Percentiles rank a stretch among this genome's conserved stretches.
Conservation (phyloP, 2,888 invertebrate genomes). For the Agriopis marginaria region DNA sequence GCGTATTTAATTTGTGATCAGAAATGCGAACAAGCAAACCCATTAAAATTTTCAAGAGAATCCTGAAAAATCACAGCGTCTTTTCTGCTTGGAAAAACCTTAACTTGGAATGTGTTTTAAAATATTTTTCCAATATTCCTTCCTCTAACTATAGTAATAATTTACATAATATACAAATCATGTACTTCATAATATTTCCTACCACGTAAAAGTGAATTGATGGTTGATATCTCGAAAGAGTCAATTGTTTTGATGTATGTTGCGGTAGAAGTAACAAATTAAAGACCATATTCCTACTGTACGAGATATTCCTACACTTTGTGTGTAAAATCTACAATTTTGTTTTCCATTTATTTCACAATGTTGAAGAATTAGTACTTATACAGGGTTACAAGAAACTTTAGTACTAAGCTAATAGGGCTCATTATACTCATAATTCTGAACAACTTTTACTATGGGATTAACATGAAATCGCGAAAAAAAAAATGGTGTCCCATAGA, state of each 20-base stretch:
- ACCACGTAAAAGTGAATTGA: constrained; percentile 43
- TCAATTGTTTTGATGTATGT: constrained; percentile 39
- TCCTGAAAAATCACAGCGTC: neutral
- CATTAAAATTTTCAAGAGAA: neutral
- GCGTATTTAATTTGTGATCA: neutral
- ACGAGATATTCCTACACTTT: neutral
- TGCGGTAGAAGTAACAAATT: neutral
- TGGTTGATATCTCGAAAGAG: constrained; percentile 45
- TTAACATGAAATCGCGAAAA: no score
- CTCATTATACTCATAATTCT: no score
- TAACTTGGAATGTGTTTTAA: neutral
- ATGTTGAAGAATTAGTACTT: no score
- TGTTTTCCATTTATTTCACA: neutral
- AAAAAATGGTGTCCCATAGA: no score
- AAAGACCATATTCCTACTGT: neutral
- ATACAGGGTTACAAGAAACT: no score
- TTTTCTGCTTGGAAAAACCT: constrained; percentile 7
- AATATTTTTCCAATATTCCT: constrained; percentile 17
- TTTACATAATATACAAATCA: neutral
- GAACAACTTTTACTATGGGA: no score
- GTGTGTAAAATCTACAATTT: neutral
- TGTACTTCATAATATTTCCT: constrained; percentile 2
- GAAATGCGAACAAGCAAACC: neutral
- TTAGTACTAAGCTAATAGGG: no score
- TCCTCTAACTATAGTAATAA: constrained; percentile 1